Evolutionary conservation across 2,888 invertebrate species (phyloP).

Genomic region (Polymixis lichenea): DNA sequence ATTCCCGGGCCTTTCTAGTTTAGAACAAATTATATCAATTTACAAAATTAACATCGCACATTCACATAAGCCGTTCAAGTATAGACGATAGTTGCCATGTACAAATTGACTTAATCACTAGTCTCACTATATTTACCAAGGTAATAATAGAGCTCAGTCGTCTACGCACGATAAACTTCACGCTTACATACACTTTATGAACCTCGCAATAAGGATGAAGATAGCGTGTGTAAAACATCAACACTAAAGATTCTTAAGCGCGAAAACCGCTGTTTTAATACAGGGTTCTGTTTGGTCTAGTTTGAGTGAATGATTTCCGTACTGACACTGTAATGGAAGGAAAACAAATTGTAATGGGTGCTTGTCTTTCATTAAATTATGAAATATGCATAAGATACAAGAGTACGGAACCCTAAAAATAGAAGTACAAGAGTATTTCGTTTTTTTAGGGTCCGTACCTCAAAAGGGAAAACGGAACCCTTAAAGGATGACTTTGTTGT

Average conservation of each 20-base stretch:
- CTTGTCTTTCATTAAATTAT: not conserved
- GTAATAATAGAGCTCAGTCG: slow-evolving; percentile 25
- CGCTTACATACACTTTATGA: not conserved
- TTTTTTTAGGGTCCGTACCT: too few species aligned
- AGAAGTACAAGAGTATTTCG: too few species aligned
- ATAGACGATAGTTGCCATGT: slow-evolving; percentile 16
- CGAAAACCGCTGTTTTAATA: slow-evolving; percentile 32
- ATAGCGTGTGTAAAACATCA: slow-evolving; percentile 4
- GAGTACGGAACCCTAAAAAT: too few species aligned
- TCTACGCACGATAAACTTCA: slow-evolving; percentile 26
- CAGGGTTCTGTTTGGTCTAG: slow-evolving; percentile 28
- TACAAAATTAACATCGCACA: slow-evolving; percentile 2
- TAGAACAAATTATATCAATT: not conserved
- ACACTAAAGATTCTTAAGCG: slow-evolving; percentile 5
- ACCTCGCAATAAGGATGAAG: not conserved
- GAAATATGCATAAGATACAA: too few species aligned
- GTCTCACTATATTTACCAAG: slow-evolving; percentile 49
- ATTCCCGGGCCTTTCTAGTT: too few species aligned
- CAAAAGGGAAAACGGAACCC: too few species aligned
- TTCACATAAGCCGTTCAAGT: slow-evolving; percentile 23
- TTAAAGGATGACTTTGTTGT: too few species aligned
- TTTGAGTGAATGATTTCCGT: slow-evolving; percentile 23
- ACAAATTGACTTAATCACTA: slow-evolving; percentile 59
- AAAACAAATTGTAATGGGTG: slow-evolving; percentile 24
- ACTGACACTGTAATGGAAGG: slow-evolving; percentile 22